These are phyloP conservation scores for Meteorus colon DNA, from an alignment of 2,888 invertebrate genomes.

Conservation along the genomic window DNA sequence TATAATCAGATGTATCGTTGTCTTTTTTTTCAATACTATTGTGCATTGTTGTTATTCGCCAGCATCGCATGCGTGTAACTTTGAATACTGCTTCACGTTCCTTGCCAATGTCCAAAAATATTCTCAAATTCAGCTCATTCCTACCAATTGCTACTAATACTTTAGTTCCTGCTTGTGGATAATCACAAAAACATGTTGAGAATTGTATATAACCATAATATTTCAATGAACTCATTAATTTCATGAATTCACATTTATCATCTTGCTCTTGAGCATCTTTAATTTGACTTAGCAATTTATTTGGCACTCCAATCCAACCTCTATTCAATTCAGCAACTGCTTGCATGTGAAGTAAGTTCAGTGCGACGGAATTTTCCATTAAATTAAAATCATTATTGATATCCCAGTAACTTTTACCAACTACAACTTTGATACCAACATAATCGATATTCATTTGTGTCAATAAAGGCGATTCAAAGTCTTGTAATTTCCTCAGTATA, in stretches of 20 bases:
- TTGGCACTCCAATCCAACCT: conserved; percentile 87
- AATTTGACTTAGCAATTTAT: conserved; percentile 81
- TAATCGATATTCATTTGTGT: conserved; percentile 84
- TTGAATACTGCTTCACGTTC: conserved; percentile 91
- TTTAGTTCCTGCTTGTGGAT: conserved; percentile 80
- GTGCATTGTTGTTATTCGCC: conserved; percentile 94
- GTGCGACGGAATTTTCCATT: conserved; percentile 85
- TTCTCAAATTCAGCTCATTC: conserved; percentile 86
- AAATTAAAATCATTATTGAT: conserved; percentile 87
- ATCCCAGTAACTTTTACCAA: conserved; percentile 96
- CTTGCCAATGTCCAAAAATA: conserved; percentile 76
- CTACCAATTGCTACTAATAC: conserved; percentile 89
- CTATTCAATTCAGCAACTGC: conserved; percentile 89
- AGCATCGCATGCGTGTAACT: conserved; percentile 96
- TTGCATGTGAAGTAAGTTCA: conserved; percentile 92
- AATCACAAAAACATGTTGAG: conserved; percentile 83
- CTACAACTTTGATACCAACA: conserved; percentile 85
- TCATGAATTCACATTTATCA: conserved; percentile 91
- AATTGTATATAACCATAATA: conserved; percentile 94
- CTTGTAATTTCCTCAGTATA: conserved; percentile 90
- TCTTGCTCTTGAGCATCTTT: conserved; percentile 83
- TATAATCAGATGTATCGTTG: conserved; percentile 60
- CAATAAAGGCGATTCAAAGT: conserved; percentile 97
- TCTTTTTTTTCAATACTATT: conserved; percentile 71
- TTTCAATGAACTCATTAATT: conserved; percentile 86